Base-by-base conservation (phyloP, 2,113 vertebrate species). In the Cephalopterus ornatus region DNA sequence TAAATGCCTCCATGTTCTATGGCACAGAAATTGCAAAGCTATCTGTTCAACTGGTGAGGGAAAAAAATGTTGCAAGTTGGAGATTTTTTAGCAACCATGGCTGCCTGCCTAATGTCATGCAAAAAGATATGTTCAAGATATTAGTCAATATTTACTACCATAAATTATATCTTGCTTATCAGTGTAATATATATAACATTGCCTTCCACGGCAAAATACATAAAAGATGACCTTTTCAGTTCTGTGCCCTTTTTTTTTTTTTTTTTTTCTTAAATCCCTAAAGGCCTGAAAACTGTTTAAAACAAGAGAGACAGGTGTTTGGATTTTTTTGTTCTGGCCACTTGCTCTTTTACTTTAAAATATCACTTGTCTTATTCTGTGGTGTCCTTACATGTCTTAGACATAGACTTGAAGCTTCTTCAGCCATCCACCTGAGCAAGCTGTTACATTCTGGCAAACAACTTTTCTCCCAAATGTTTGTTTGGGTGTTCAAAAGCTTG, bases 401-500 rank as follows among this genome's bases (percentile, higher is more conserved):
- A 33, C 6, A 15, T 42, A 77, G 37, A 84, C 30, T 61, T 47
- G 23, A 77, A 71, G 53, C 4, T 88, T 46, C 33, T 62, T 66
- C 68, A 85, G 63, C 12, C 70, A 56, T 20, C 33, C 32, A 55
- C 21, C 20, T 19, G 35, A 89, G 26, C 28, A 75, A 85, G 50
- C 58, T 76, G 23, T 23, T 81, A 73, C 22, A 35, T 16, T 62
- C 63, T 67, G 32, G 35, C 37, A 92, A 91, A 85, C 6, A 89
- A 52, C 42, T 88, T 71, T 84, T 67, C 33, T 52, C 50, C 24
- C 33, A 80, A 67, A 50, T 94, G 89, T 93, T 96, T 92, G 88
- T 84, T 84, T 61, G 93, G 79, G 68, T 96, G 75, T 67, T 85
- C n/a, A 76, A 94, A 94, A 85, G n/a, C 24, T 26, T 24, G 11